Conservation (phyloP, 2,113 vertebrate species). For the Sus scrofa region T2T-Sscrofa CM000830.6:95556001-95556500, state of each 20-base stretch:
- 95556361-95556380: background rate
- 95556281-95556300: background rate
- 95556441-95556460: background rate
- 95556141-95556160: background rate
- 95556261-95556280: background rate
- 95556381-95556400: background rate
- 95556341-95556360: background rate
- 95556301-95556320: background rate
- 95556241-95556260: conserved; percentile 11
- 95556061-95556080: background rate
- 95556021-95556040: conserved; percentile 9
- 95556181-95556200: background rate
- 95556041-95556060: conserved; percentile 13
- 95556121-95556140: conserved; percentile 25
- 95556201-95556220: conserved; percentile 12
- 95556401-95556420: background rate
- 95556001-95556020: background rate
- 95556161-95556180: background rate
- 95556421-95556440: conserved; percentile 25
- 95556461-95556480: conserved; percentile 35
- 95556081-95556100: conserved; percentile 13
- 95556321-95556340: background rate
- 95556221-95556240: background rate
- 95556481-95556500: conserved; percentile 11
- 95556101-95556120: background rate